Conservation (phyloP, 2,888 invertebrate genomes). For the Celastrina argiolus region DNA sequence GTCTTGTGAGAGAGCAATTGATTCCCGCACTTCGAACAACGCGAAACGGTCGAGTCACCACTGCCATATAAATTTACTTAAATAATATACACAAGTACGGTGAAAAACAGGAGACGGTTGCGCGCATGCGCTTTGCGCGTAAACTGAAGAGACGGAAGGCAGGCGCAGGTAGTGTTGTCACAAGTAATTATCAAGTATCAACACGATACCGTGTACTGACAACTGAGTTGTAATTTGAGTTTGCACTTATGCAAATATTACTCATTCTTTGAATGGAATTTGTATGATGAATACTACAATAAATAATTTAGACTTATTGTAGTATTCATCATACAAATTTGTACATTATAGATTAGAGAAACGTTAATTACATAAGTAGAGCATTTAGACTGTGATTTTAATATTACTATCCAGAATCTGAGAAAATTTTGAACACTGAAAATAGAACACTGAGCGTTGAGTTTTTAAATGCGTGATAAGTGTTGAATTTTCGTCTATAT, state of each 20-base stretch:
- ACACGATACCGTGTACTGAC: neutral
- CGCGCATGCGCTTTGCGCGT: slow-evolving; percentile 65
- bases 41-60: slow-evolving; percentile 64
- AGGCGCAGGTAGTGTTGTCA: slow-evolving; percentile 46
- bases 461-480: no score
- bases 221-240: neutral
- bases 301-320: no score
- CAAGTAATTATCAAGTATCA: neutral
- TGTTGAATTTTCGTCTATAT: no score
- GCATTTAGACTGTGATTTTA: neutral
- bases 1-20: slow-evolving; percentile 50
- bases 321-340: no score
- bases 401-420: no score
- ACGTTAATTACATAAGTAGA: no score
- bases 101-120: slow-evolving; percentile 52
- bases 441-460: no score
- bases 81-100: slow-evolving; percentile 38
- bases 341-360: no score
- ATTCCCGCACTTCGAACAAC: slow-evolving; percentile 61
- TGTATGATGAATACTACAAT: no score
- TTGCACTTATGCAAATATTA: neutral
- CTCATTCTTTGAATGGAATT: no score
- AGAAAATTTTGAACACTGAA: no score
- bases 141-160: slow-evolving; percentile 65
- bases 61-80: slow-evolving; percentile 70